Evolutionary conservation across 2,113 vertebrate species (phyloP).

Genomic region (Syngnathus scovelli): DNA sequence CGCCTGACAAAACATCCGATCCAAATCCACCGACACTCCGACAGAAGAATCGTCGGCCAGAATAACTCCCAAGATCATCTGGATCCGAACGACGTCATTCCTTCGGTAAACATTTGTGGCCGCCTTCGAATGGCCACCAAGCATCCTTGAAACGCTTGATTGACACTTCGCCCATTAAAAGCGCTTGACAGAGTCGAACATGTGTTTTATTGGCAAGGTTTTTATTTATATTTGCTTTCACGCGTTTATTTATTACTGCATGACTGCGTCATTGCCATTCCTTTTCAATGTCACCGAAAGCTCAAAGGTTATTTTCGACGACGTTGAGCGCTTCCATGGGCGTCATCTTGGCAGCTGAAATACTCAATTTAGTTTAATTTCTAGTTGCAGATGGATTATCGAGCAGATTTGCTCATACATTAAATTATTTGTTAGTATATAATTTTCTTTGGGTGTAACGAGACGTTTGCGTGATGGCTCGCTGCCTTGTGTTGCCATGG

Average conservation of each 20-base stretch:
- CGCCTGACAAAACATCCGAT: constrained; percentile 8
- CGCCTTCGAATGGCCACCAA: not conserved
- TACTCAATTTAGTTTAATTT: not conserved
- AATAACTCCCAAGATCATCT: not conserved
- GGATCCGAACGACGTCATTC: not conserved
- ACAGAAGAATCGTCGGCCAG: not conserved
- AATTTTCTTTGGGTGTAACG: not conserved
- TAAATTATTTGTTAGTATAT: not conserved
- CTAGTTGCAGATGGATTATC: not conserved
- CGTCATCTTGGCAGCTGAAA: not conserved
- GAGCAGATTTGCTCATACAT: not conserved
- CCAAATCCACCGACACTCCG: not conserved
- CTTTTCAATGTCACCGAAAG: not conserved
- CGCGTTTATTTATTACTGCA: not conserved
- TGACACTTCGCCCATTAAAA: constrained; percentile 8
- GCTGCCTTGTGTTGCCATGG: not conserved
- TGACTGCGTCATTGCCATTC: not conserved
- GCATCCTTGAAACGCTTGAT: constrained; percentile 36
- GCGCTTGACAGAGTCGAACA: not conserved
- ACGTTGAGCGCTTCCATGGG: not conserved
- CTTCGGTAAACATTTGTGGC: constrained; percentile 9
- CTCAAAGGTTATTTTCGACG: not conserved
- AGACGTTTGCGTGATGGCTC: not conserved
- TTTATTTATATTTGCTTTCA: not conserved
- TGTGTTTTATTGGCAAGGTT: rapidly evolving